Evolutionary conservation across 2,888 invertebrate species (phyloP).

Genomic region (Mythimna vitellina): DNA sequence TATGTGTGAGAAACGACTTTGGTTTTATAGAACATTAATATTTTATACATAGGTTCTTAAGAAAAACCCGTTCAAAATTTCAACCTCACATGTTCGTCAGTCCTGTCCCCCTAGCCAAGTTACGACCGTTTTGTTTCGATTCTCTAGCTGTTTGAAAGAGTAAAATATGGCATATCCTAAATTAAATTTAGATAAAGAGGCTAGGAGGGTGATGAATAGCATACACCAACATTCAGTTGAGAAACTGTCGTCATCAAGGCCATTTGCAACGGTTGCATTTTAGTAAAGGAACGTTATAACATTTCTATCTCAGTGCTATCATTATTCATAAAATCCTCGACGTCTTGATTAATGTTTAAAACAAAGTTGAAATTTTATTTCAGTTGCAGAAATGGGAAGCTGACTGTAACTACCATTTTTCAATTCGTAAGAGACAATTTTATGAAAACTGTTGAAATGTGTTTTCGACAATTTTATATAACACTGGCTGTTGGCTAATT

Average conservation of each 20-base stretch:
- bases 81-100: too few relatives aligned
- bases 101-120: too few relatives aligned
- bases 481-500: conserved; percentile 41
- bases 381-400: conserved; percentile 62
- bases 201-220: conserved; percentile 13
- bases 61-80: too few relatives aligned
- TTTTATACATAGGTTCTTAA: too few relatives aligned
- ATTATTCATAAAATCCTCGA: conserved; percentile 77
- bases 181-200: conserved; percentile 1
- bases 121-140: too few relatives aligned
- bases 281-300: conserved; percentile 56
- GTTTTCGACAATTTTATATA: conserved; percentile 47
- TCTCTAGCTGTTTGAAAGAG: not conserved
- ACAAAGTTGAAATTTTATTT: conserved; percentile 75
- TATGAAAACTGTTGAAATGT: conserved; percentile 59
- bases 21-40: not conserved
- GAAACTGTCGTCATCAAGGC: conserved; percentile 53
- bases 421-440: conserved; percentile 61
- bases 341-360: conserved; percentile 77
- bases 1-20: not conserved
- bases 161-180: not conserved
- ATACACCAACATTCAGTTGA: conserved; percentile 27
- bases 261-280: conserved; percentile 67
- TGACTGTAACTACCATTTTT: conserved; percentile 62
- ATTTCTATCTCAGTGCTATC: conserved; percentile 68